Percentiles rank a stretch among this genome's conserved stretches.
Evolutionary conservation across 2,113 vertebrate species (phyloP).

Genomic region (Halcyon malimbica): DNA sequence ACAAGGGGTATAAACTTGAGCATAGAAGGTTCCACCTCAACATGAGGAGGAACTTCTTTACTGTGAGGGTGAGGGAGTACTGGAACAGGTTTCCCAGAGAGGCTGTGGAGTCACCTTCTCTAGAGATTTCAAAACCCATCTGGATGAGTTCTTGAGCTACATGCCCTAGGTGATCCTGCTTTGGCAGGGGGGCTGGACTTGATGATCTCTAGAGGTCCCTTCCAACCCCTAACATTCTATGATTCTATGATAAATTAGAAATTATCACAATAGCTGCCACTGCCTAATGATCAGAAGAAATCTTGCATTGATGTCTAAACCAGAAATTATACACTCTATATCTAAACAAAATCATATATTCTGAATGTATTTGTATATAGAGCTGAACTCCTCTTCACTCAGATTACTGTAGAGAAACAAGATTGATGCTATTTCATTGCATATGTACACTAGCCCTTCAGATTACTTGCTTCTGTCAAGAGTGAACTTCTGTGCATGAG

Average conservation of each 20-base stretch:
- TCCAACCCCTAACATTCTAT: too few species aligned
- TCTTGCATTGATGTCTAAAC: constrained; percentile 40
- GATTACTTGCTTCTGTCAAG: neutral
- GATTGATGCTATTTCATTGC: neutral
- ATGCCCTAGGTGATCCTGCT: too few species aligned
- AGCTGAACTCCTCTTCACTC: neutral
- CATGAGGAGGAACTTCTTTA: too few species aligned
- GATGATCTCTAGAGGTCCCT: too few species aligned
- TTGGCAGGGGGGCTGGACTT: too few species aligned
- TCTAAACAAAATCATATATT: neutral
- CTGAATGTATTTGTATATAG: neutral
- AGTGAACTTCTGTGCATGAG: neutral
- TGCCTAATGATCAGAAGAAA: constrained; percentile 48
- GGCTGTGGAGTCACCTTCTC: too few species aligned
- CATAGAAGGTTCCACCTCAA: too few species aligned
- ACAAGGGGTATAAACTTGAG: too few species aligned
- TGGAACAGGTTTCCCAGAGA: too few species aligned
- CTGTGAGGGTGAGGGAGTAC: too few species aligned
- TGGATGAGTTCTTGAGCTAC: too few species aligned
- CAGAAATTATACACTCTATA: constrained; percentile 46
- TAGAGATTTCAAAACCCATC: too few species aligned
- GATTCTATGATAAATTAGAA: neutral
- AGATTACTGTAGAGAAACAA: neutral
- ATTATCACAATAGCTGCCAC: neutral
- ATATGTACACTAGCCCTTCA: neutral